Base-by-base conservation (phyloP, 2,113 vertebrate species). In the Albula goreensis region DNA sequence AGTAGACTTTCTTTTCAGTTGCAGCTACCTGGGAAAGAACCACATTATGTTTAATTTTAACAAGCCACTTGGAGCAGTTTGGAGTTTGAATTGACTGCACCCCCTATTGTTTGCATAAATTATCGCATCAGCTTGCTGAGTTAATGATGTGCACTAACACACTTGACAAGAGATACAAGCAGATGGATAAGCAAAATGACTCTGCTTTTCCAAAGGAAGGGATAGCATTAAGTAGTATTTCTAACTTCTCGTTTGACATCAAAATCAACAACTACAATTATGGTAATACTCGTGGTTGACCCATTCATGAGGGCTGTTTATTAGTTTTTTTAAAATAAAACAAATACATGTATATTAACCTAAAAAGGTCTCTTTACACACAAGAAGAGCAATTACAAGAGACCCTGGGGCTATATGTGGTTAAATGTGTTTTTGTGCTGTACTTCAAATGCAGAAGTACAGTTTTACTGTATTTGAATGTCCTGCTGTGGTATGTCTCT, bases 21-120 rank as follows among this genome's bases (percentile, higher is more conserved):
- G 49, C 13, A 60, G 78, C 48, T 81, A 85, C 86, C 88, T 85
- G 85, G 83, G 78, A 85, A 86, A 87, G 60, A 82, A 85, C 84
- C 84, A 84, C 85, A 85, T 82, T 85, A 87, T 79, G 87, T 89
- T 90, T 88, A 79, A 88, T 86, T 87, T 49, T 74, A 85, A 84
- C 85, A 31, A 81, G 57, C 79, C 56, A 52, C 57, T 86, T 86
- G 56, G 31, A 48, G 50, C 60, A 60, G 11, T 86, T 48, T 81
- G 11, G 25, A 74, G 84, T 51, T 85, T 84, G 81, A 74, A 85
- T 22, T 41, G 51, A 53, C 80, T 53, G 9, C 51, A 50, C 81
- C 86, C 53, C 86, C 85, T 86, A 89, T 84, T 88, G 86, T 83
- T 31, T 85, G 77, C 11, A 80, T 51, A 82, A 41, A 50, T 57